Evolutionary conservation across 2,797 vertebrate genomes (phyloP), one percentile per base, ranked within the genome.

Genomic region (Danio albolineatus): DNA sequence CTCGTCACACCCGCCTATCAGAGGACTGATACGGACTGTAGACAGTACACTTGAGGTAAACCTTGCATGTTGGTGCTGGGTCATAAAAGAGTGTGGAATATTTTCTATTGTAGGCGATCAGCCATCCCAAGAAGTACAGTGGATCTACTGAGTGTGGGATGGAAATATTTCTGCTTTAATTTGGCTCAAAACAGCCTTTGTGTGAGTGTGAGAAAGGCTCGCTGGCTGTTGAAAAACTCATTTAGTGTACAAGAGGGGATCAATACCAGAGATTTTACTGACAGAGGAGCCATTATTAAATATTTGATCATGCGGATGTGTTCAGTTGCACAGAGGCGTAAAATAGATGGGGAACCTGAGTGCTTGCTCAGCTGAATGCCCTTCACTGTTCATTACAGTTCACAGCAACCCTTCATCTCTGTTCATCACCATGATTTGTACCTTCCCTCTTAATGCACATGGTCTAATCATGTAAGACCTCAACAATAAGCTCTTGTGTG

Each of bases 221-320:
- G 17, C 8, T 72, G 21, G 67, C 51, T 51, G 36, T 66, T 38
- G 53, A 21, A 69, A 70, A 69, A 36, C 65, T 70, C 2, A 43
- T 75, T 70, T 56, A 49, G 66, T 51, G 67, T 78, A 66, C 49
- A 73, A 76, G 21, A 54, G 6, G 9, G 46, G 67, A 82, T 82
- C 73, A 66, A 64, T 57, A 65, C 41, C 48, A 77, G 59, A 60
- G 13, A 61, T 71, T 78, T 77, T 46, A 21, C 59, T 73, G 57
- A 82, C 43, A 71, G 67, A 71, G 54, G 43, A 66, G 36, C 43
- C 28, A 71, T 73, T 71, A 60, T 66, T 67, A 39, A 72, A 49
- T 65, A 76, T 73, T 53, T 75, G 51, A 78, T 79, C 57, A 53
- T 72, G 56, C 19, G 36, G 76, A 78, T 79, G 36, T 79, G 48